Evolutionary conservation across 2,113 vertebrate species (phyloP).

Genomic region (Cyphomyrus discorhynchus): DNA sequence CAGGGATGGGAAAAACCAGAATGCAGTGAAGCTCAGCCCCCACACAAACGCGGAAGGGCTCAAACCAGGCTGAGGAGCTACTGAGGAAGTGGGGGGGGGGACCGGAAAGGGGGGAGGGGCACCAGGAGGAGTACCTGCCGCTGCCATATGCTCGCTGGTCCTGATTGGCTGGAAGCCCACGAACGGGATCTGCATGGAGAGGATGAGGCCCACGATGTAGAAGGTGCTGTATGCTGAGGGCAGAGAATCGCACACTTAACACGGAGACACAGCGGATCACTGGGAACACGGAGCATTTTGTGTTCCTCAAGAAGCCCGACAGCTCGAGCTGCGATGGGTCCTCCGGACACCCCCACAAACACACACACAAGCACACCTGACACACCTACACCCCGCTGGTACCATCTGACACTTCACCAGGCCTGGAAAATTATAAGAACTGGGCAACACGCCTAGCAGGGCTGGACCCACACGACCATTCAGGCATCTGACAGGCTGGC

Average conservation of each 20-base stretch:
- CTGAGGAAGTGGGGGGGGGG: background rate
- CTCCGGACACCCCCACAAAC: background rate
- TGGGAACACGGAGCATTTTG: background rate
- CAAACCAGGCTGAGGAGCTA: background rate
- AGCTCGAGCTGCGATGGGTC: background rate
- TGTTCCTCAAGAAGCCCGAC: background rate
- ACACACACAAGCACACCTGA: background rate
- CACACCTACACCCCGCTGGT: background rate
- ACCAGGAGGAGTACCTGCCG: slow-evolving; percentile 70
- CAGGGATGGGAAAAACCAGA: background rate
- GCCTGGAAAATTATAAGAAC: background rate
- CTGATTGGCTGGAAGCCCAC: slow-evolving; percentile 96
- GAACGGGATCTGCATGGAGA: slow-evolving; percentile 96
- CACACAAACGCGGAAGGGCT: background rate
- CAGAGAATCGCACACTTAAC: slow-evolving; percentile 21
- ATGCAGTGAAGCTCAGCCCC: background rate
- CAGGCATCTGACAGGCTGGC: background rate
- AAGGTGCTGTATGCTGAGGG: slow-evolving; percentile 90
- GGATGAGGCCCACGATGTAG: slow-evolving; percentile 91
- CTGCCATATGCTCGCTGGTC: slow-evolving; percentile 96
- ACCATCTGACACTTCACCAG: background rate
- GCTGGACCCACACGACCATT: background rate
- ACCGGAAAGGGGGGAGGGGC: background rate
- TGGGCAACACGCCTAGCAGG: background rate
- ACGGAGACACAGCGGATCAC: background rate